Base-by-base conservation (phyloP, 1,140 invertebrate genomes). In the Aphelinus atriplicis region DNA sequence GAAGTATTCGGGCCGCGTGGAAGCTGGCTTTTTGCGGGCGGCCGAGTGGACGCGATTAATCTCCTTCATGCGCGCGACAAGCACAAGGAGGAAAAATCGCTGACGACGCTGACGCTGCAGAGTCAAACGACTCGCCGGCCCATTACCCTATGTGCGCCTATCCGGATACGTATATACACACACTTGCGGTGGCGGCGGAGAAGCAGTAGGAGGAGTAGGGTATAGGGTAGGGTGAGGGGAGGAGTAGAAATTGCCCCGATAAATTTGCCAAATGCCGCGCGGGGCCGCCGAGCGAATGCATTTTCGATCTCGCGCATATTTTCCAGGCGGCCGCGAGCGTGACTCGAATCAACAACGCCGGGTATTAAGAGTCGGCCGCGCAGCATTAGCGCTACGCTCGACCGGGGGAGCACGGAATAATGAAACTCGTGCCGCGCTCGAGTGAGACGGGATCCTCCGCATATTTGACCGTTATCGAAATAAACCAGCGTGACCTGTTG, bases 61-160 rank as follows among this genome's bases (percentile, higher is more conserved):
- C 72, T 73, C 57, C 63, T 60, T 66, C 55, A 45, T 65, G 48
- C 51, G 45, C 64, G 69, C 55, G 66, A 71, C 42, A 57, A 64
- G 53, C 65, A 73, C 47, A 57, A 68, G 65, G 57, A 73, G 72
- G 56, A 67, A 73, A 73, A 68, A 73, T 73, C 58, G 72, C 72
- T 73, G 72, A 73, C 72, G 42, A 68, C 48, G 69, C 69, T 71
- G 60, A 71, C 69, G 69, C 9, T 42, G 65, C 72, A 73, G 66
- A 60, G 71, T 73, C 62, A 73, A 73, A 73, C 72, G 64, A 73
- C 64, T 48, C 48, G 70, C 50, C 2, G 50, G 61, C 56, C 64
- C 64, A 65, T 72, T 72, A 72, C 51, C 53, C 61, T 65, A 65
- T 50, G 42, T 48, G 3, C 2, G 42, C 61, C 60, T 58, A 26